Evolutionary conservation across 2,797 vertebrate species (phyloP).

Genomic region (Masticophis lateralis): DNA sequence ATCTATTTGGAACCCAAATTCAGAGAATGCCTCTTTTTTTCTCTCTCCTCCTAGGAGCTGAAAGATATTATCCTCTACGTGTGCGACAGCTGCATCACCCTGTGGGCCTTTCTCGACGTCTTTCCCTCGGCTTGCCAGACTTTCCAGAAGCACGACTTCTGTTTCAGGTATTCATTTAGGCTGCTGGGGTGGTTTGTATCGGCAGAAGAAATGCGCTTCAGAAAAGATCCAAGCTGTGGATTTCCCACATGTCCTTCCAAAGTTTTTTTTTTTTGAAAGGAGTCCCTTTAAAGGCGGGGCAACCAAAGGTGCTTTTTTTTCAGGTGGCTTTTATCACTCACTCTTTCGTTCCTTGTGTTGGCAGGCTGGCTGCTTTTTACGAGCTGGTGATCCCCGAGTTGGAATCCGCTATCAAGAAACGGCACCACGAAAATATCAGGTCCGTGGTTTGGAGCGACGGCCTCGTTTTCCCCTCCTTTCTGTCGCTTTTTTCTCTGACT

Average conservation of each 20-base stretch:
- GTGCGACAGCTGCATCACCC: slow-evolving; percentile 88
- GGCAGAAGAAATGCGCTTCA: neutral
- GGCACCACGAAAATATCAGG: slow-evolving; percentile 83
- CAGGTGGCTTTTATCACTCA: neutral
- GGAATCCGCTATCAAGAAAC: slow-evolving; percentile 86
- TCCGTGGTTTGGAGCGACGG: slow-evolving; percentile 57
- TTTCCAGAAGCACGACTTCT: slow-evolving; percentile 88
- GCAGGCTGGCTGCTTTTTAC: slow-evolving; percentile 88
- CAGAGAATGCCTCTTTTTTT: neutral
- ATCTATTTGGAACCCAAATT: neutral
- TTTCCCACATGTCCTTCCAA: neutral
- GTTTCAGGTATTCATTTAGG: slow-evolving; percentile 79
- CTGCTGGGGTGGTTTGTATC: neutral
- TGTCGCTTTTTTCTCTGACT: neutral
- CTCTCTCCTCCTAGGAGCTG: slow-evolving; percentile 76
- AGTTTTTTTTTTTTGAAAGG: neutral
- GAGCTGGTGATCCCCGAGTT: slow-evolving; percentile 85
- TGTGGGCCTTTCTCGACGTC: slow-evolving; percentile 92
- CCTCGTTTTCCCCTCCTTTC: neutral
- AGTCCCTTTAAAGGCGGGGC: neutral
- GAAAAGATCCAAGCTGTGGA: neutral
- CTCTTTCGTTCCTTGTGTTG: slow-evolving; percentile 1
- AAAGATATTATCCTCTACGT: slow-evolving; percentile 87
- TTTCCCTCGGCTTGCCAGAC: slow-evolving; percentile 85
- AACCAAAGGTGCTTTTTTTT: too few species aligned